Evolutionary conservation across 2,888 invertebrate species (phyloP), one percentile per base, ranked within the genome.

Genomic region (Quadroppia sp.): DNA sequence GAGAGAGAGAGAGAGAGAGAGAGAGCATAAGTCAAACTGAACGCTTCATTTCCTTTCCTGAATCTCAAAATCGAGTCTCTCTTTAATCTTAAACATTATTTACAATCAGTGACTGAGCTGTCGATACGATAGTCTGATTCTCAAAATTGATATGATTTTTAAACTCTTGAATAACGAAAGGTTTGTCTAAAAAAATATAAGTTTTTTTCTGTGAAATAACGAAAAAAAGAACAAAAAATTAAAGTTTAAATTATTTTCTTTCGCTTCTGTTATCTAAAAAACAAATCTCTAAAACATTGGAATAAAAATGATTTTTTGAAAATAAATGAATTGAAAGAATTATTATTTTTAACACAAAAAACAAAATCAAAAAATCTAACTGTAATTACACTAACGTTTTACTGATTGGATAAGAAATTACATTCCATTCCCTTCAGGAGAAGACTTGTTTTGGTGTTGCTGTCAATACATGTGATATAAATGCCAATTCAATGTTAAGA

Each of bases 121-220:
- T 45, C 45, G 45, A 45, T 45, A 53, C 23, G 53, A 53, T 53
- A 53, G 53, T 53, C 28, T 53, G 53, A 53, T 53, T 28, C 23
- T 20, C 53, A 25, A 53, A 53, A 53, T 53, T 53, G 53, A 53
- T 53, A 53, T 25, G 53, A 45, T 13, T 45, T 45, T 45, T 45
- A 45, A 36, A 36, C 36, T 36, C 36, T 36, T 9, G 36, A 45
- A 17, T 15, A 45, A 45, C 45, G 9, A 45, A 15, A 45, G 15
- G 45, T 15, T n/a, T n/a, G n/a, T n/a, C n/a, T 7, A 45, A 45
- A 11, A 15, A 45, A 45, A 45, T 11, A 2, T 45, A 36, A 36
- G 36, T 36, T n/a, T n/a, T n/a, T n/a, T n/a, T n/a, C n/a, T n/a
- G n/a, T n/a, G n/a, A n/a, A n/a, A n/a, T n/a, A n/a, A n/a, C n/a